A percentile compares a stretch with the other conserved stretches of the same genome.
phyloP scores from a whole-genome alignment of 2,888 invertebrate species.

The Napeogenes sylphis region DNA sequence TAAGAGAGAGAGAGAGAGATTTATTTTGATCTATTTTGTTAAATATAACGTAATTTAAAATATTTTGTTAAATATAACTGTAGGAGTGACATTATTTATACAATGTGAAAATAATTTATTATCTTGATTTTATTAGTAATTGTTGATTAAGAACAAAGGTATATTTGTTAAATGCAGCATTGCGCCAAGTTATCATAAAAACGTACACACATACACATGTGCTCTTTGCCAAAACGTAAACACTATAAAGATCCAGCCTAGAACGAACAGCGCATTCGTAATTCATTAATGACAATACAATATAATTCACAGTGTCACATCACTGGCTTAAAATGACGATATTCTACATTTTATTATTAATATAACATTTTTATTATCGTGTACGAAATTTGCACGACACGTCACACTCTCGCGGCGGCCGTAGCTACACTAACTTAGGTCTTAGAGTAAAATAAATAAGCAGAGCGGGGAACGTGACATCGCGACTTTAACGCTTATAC shows the following conservation, averaged over 20 bases:
- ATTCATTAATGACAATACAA: conserved; percentile 11
- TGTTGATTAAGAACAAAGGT: conserved; percentile 11
- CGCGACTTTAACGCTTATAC: neutral
- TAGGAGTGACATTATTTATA: no score
- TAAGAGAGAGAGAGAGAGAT: no score
- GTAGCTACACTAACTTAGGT: conserved; percentile 59
- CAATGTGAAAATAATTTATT: no score
- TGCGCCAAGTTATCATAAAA: conserved; percentile 46
- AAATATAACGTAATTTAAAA: no score
- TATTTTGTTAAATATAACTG: no score
- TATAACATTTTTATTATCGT: conserved; percentile 45
- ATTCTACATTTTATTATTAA: conserved; percentile 44
- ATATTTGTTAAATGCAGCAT: conserved; percentile 56
- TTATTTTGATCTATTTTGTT: no score
- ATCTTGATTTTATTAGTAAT: neutral
- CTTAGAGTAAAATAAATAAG: conserved; percentile 45
- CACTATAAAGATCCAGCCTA: conserved; percentile 39
- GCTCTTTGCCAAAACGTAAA: conserved; percentile 54
- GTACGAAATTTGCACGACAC: conserved; percentile 43
- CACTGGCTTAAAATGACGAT: conserved; percentile 43
- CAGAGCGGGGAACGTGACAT: conserved; percentile 54
- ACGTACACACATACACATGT: conserved; percentile 38
- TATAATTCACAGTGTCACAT: conserved; percentile 36
- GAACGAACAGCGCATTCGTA: conserved; percentile 35
- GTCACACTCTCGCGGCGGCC: conserved; percentile 55